Evolutionary conservation across 92 coral and sea anemone species (phyloP), one percentile per base, ranked within the genome.

Genomic region (Hydrozoanthus gracilis): DNA sequence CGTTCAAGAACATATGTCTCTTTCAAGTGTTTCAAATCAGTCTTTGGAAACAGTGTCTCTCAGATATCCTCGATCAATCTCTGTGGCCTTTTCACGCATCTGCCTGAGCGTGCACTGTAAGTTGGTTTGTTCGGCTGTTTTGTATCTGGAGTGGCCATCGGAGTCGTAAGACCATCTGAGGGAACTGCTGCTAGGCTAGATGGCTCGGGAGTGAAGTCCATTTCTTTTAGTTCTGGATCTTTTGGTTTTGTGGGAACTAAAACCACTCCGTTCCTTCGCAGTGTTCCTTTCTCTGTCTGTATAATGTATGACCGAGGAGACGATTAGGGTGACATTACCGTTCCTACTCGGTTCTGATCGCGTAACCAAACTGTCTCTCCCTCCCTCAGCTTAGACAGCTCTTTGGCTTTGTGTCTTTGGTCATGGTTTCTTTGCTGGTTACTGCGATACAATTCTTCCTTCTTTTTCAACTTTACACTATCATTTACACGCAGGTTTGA

Each of bases 311-410:
- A 87, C 52, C 90, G 72, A 44, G 90, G 92, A 12, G 83, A 77
- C 79, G 76, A 66, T 11, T 79, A 44, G 3, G 85, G 8, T 44
- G 86, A 70, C 61, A 84, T 62, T n/a, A 89, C 70, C 47, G 64
- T 83, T 77, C 86, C 88, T 39, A 74, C 27, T 3, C 86, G 71
- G 18, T 82, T 60, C 69, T 90, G 93, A 54, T 87, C 92, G 6
- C 92, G 27, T 51, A 90, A 82, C 90, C 80, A 87, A 60, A 86
- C 90, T 54, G 51, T 52, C 4, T 90, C 92, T 65, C 90, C 90
- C 3, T 58, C 18, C 62, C 75, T 58, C 39, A 86, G 74, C 27
- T 73, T 69, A 12, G 92, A 84, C 4, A 82, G 88, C 44, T 79
- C 90, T 83, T 82, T 60, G 7, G 73, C 88, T 39, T n/a, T 70